Percentiles rank a stretch among this genome's conserved stretches.
Conservation (phyloP, 1,140 invertebrate species). For the Microplitis mediator region DNA sequence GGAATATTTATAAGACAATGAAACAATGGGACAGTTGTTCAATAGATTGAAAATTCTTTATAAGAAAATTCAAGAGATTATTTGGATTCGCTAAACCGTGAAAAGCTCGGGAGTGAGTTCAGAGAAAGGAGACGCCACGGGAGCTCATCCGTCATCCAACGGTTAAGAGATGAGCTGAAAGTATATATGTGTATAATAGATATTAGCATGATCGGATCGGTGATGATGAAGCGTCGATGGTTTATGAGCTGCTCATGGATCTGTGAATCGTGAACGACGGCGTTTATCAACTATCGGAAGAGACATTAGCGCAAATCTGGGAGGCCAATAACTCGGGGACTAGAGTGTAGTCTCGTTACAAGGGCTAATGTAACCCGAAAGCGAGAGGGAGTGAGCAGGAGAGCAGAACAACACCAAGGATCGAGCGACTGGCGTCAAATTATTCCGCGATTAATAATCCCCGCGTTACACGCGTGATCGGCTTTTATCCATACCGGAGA, state of each 20-base stretch:
- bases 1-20: neutral
- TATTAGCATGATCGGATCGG: too few species aligned
- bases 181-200: too few species aligned
- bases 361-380: slow-evolving; percentile 3
- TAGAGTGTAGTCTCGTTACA: slow-evolving; percentile 17
- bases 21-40: too few species aligned
- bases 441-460: slow-evolving; percentile 61
- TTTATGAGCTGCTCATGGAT: slow-evolving; percentile 46
- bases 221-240: slow-evolving; percentile 1
- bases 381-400: slow-evolving; percentile 27
- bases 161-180: too few species aligned
- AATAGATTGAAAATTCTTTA: too few species aligned
- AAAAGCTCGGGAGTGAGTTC: too few species aligned
- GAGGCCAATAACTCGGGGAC: slow-evolving; percentile 56
- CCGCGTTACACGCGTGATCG: slow-evolving; percentile 60
- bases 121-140: too few species aligned
- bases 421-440: slow-evolving; percentile 47
- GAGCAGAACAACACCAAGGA: slow-evolving; percentile 17
- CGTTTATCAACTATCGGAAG: slow-evolving; percentile 57
- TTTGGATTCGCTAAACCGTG: too few species aligned
- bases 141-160: too few species aligned
- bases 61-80: too few species aligned
- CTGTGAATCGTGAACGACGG: slow-evolving; percentile 39
- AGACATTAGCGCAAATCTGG: slow-evolving; percentile 59
- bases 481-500: slow-evolving; percentile 47